These are phyloP conservation scores for Brachyhypopomus gauderio DNA, from an alignment of 2,113 vertebrate genomes.

Conservation along the genomic window DNA sequence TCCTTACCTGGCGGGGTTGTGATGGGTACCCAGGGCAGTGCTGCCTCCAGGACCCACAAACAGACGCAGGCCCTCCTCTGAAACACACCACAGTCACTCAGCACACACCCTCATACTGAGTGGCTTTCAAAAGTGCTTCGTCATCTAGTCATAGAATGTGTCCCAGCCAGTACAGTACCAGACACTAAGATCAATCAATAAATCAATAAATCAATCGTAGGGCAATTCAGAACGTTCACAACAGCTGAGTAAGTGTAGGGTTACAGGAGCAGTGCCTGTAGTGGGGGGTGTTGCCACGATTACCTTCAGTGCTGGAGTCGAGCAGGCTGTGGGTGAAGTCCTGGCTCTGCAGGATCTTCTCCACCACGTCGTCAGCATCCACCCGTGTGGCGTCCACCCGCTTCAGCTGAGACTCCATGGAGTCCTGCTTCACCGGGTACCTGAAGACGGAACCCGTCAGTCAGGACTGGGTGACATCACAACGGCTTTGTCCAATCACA, in stretches of 20 bases:
- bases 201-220: not conserved
- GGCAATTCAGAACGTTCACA: not conserved
- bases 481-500: not conserved
- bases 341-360: constrained; percentile 96
- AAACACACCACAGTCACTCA: constrained; percentile 55
- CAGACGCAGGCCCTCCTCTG: constrained; percentile 94
- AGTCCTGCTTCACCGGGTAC: constrained; percentile 91
- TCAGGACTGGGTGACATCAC: not conserved
- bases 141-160: too few species aligned
- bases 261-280: too few species aligned
- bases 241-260: too few species aligned
- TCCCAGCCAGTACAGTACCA: constrained; percentile 39
- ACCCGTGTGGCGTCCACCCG: constrained; percentile 94
- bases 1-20: constrained; percentile 84
- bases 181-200: constrained; percentile 28
- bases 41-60: constrained; percentile 97
- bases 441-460: constrained; percentile 62
- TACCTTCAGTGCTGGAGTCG: constrained; percentile 94
- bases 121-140: too few species aligned
- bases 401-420: constrained; percentile 94
- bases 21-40: constrained; percentile 92
- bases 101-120: too few species aligned
- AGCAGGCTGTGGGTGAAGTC: constrained; percentile 86
- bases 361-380: constrained; percentile 92
- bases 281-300: not conserved